phyloP scores from a whole-genome alignment of 1,140 invertebrate genomes.

The Zaprionus kolodkinae region DNA sequence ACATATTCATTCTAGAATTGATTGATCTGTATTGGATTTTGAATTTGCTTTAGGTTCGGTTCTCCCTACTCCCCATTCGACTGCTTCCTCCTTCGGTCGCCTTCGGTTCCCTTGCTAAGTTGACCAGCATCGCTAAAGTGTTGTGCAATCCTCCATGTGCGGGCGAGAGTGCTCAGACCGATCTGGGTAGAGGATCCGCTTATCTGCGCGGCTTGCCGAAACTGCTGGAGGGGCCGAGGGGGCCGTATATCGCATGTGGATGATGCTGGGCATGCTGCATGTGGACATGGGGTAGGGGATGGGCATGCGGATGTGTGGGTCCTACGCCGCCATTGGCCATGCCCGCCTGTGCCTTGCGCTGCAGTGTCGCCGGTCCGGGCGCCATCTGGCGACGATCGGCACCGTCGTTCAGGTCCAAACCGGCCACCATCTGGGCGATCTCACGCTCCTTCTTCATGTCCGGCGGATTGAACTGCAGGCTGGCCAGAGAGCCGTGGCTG shows the following conservation, averaged over 20 bases:
- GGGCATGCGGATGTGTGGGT: constrained; percentile 39
- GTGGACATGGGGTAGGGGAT: constrained; percentile 18
- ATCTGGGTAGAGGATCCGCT: neutral
- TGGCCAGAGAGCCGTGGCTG: constrained; percentile 95
- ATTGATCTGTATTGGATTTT: constrained; percentile 39
- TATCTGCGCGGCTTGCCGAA: constrained; percentile 83
- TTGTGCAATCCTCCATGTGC: constrained; percentile 41
- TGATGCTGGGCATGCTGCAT: constrained; percentile 50
- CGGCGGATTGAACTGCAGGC: constrained; percentile 91
- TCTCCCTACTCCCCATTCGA: neutral
- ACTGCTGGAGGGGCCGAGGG: constrained; percentile 66
- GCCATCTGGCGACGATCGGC: constrained; percentile 60
- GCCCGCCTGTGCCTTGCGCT: constrained; percentile 62
- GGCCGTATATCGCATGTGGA: constrained; percentile 73
- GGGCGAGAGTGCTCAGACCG: neutral
- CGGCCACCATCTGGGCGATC: constrained; percentile 95
- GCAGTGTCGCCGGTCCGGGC: constrained; percentile 58
- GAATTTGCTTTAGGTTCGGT: constrained; percentile 26
- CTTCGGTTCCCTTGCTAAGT: constrained; percentile 52
- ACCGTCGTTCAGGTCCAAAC: constrained; percentile 91
- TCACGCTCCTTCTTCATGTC: constrained; percentile 95
- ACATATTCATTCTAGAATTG: constrained; percentile 76
- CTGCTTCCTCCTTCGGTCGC: neutral
- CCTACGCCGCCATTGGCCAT: constrained; percentile 54
- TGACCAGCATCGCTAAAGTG: constrained; percentile 81